Evolutionary conservation across 2,113 vertebrate species (phyloP).

Genomic region (Myrmecobius fasciatus): DNA sequence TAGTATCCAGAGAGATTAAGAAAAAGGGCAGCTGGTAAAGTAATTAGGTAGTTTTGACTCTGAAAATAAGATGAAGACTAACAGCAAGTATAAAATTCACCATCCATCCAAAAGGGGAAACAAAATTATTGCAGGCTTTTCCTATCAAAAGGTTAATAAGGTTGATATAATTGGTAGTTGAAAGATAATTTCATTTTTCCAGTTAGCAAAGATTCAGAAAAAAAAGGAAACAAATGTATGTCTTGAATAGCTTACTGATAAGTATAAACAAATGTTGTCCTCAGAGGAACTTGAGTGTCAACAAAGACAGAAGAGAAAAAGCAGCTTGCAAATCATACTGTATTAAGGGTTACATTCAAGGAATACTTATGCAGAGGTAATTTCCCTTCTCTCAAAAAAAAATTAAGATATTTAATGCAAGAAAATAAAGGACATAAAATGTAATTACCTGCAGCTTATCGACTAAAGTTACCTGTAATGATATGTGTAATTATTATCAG

Average conservation of each 20-base stretch:
- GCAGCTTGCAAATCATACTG: neutral
- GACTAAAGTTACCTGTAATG: neutral
- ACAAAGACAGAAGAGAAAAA: neutral
- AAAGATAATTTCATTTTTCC: constrained; percentile 45
- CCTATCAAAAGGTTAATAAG: constrained; percentile 32
- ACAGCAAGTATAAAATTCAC: constrained; percentile 3
- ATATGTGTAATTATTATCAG: neutral
- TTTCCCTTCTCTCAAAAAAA: neutral
- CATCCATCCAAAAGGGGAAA: constrained; percentile 24
- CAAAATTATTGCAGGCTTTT: constrained; percentile 35
- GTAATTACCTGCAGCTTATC: neutral
- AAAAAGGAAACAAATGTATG: constrained; percentile 44
- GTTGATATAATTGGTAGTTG: constrained; percentile 45
- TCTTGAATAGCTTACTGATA: constrained; percentile 23
- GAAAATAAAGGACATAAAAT: neutral
- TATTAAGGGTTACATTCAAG: neutral
- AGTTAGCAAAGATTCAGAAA: constrained; percentile 19
- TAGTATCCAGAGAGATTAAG: constrained; percentile 22
- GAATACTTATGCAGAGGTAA: neutral
- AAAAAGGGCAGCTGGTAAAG: constrained; percentile 1
- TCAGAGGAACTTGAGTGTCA: constrained; percentile 16
- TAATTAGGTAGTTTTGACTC: neutral
- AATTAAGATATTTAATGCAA: neutral
- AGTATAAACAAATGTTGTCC: constrained; percentile 39
- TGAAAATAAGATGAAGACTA: constrained; percentile 24